Percentiles rank a stretch among this genome's conserved stretches.
Conservation (phyloP, 2,888 invertebrate species). For the Erannis defoliaria region DNA sequence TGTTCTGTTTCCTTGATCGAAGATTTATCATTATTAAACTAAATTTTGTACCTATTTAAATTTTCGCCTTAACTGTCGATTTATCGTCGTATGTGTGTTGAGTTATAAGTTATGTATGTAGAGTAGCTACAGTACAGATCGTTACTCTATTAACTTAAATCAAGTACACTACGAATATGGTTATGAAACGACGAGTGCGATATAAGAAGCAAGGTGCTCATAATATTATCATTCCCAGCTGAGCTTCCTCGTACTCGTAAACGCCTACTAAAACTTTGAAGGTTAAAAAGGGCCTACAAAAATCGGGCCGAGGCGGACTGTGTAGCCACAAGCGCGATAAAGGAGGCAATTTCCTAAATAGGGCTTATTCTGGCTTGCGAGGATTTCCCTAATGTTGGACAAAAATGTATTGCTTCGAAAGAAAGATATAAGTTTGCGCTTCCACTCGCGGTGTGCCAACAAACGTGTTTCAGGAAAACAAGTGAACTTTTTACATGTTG, state of each 20-base stretch:
- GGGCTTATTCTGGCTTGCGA: slow-evolving; percentile 62
- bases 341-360: slow-evolving; percentile 81
- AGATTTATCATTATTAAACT: too few species aligned
- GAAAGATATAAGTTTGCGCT: slow-evolving; percentile 40
- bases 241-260: slow-evolving; percentile 45
- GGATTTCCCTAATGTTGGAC: slow-evolving; percentile 79
- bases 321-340: slow-evolving; percentile 75
- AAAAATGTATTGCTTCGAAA: slow-evolving; percentile 74
- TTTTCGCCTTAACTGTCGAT: too few species aligned
- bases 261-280: slow-evolving; percentile 57
- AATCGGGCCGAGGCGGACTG: slow-evolving; percentile 59
- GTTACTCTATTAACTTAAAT: too few species aligned
- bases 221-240: slow-evolving; percentile 32
- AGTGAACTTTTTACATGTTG: slow-evolving; percentile 39
- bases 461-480: slow-evolving; percentile 30
- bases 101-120: too few species aligned
- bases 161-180: not conserved
- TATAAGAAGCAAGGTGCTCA: slow-evolving; percentile 17
- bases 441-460: slow-evolving; percentile 40
- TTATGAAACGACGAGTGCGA: slow-evolving; percentile 5
- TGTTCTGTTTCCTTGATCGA: too few species aligned
- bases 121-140: too few species aligned
- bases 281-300: slow-evolving; percentile 57
- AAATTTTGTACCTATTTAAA: too few species aligned
- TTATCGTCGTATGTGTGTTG: too few species aligned